These are phyloP conservation scores for Cydia splendana DNA, from an alignment of 1,140 invertebrate species.

Conservation along the genomic window DNA sequence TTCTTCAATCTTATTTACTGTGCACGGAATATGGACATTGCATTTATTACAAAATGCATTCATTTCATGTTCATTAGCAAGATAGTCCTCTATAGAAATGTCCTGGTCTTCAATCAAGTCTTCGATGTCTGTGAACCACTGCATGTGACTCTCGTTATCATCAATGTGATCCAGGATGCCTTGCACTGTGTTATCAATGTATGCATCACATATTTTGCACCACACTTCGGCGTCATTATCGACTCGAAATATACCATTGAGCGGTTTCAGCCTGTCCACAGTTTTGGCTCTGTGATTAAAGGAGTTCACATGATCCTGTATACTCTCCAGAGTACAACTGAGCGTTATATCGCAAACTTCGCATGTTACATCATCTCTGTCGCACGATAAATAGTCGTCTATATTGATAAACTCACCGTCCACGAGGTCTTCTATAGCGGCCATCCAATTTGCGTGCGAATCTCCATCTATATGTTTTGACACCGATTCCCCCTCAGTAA, in stretches of 20 bases:
- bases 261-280: slow-evolving; percentile 53
- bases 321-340: slow-evolving; percentile 48
- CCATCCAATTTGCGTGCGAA: slow-evolving; percentile 58
- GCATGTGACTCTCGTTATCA: slow-evolving; percentile 53
- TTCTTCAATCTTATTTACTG: slow-evolving; percentile 46
- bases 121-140: slow-evolving; percentile 60
- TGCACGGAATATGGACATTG: slow-evolving; percentile 50
- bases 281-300: slow-evolving; percentile 51
- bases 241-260: slow-evolving; percentile 60
- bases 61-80: slow-evolving; percentile 57
- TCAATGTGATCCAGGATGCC: slow-evolving; percentile 57
- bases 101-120: slow-evolving; percentile 57
- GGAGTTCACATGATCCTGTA: slow-evolving; percentile 60
- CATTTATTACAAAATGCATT: slow-evolving; percentile 63
- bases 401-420: slow-evolving; percentile 61
- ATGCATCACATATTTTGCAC: slow-evolving; percentile 64
- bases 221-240: slow-evolving; percentile 57
- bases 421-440: slow-evolving; percentile 55
- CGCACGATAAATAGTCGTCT: slow-evolving; percentile 50
- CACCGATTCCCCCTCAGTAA: slow-evolving; percentile 53
- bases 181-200: slow-evolving; percentile 50
- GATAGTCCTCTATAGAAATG: slow-evolving; percentile 53
- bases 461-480: slow-evolving; percentile 55
- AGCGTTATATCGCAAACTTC: slow-evolving; percentile 53
- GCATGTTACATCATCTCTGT: slow-evolving; percentile 55